Evolutionary conservation across 23 tunicate genomes (phyloP).

Genomic region (Trididemnum miniatum): DNA sequence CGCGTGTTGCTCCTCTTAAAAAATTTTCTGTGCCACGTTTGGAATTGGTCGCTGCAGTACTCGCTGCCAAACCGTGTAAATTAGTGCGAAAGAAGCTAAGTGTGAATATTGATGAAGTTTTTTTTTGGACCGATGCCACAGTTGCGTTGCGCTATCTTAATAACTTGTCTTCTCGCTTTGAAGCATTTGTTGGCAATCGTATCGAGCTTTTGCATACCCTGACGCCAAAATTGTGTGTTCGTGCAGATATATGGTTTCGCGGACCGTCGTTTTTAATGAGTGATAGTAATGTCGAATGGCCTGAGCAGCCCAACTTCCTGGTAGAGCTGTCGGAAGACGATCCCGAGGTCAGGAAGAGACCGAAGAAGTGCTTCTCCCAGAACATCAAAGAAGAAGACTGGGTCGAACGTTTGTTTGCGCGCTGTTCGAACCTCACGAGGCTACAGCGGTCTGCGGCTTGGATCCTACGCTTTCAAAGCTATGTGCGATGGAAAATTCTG

Average conservation of each 20-base stretch:
- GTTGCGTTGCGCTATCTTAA: neutral
- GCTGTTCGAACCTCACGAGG: neutral
- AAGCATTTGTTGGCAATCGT: neutral
- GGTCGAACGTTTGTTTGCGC: neutral
- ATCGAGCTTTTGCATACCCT: neutral
- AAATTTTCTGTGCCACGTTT: neutral
- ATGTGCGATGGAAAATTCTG: neutral
- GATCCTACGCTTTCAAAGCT: neutral
- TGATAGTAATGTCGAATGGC: no score
- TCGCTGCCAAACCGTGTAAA: neutral
- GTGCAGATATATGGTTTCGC: neutral
- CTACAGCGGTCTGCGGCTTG: neutral
- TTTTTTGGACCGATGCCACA: neutral
- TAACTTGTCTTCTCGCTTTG: neutral
- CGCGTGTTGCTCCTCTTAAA: neutral
- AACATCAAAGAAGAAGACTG: no score
- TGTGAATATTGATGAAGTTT: neutral
- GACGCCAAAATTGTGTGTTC: neutral
- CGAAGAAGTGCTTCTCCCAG: no score
- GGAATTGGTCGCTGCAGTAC: constrained; percentile 12
- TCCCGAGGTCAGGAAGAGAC: no score
- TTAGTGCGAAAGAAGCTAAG: neutral
- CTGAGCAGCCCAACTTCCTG: no score
- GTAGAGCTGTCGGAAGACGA: no score
- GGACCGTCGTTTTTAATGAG: neutral